Percentiles rank a stretch among this genome's conserved stretches.
Evolutionary conservation across 2,797 vertebrate species (phyloP).

Genomic region (Denticeps clupeoides): DNA sequence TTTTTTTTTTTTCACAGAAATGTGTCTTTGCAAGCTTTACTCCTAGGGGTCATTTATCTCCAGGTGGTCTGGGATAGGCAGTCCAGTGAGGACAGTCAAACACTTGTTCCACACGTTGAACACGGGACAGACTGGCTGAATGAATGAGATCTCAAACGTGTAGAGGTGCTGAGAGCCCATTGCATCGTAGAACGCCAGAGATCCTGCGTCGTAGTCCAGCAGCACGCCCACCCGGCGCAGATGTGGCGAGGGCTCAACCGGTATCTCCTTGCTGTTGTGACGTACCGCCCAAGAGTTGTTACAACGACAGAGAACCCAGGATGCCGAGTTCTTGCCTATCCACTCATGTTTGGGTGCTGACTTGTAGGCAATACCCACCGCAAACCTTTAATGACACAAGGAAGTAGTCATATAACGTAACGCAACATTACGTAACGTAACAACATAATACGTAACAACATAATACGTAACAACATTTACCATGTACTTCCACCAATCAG

Average conservation of each 20-base stretch:
- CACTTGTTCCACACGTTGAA: constrained; percentile 98
- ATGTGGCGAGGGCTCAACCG: constrained; percentile 85
- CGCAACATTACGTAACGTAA: no score
- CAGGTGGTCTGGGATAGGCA: constrained; percentile 93
- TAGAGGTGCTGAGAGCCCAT: constrained; percentile 90
- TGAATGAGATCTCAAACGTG: constrained; percentile 84
- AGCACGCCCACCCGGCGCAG: constrained; percentile 83
- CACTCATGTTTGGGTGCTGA: constrained; percentile 93
- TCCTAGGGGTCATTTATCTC: constrained; percentile 78
- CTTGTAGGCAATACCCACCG: constrained; percentile 91
- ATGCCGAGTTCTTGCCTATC: constrained; percentile 90
- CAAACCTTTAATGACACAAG: no score
- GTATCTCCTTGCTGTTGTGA: constrained; percentile 88
- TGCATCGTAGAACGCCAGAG: constrained; percentile 90
- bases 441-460: background rate
- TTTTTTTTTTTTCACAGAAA: background rate
- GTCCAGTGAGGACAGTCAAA: constrained; percentile 87
- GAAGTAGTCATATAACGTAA: no score
- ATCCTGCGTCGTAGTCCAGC: constrained; percentile 91
- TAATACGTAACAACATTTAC: constrained; percentile 43
- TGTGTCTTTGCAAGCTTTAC: constrained; percentile 25
- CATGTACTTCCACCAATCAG: constrained; percentile 95
- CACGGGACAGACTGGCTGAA: constrained; percentile 89
- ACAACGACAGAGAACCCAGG: constrained; percentile 93
- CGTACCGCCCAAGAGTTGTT: constrained; percentile 89